Percentiles rank a stretch among this genome's conserved stretches.
These are phyloP conservation scores for Drosophila albomicans DNA, from an alignment of 1,140 invertebrate genomes.

Conservation along the genomic window DNA sequence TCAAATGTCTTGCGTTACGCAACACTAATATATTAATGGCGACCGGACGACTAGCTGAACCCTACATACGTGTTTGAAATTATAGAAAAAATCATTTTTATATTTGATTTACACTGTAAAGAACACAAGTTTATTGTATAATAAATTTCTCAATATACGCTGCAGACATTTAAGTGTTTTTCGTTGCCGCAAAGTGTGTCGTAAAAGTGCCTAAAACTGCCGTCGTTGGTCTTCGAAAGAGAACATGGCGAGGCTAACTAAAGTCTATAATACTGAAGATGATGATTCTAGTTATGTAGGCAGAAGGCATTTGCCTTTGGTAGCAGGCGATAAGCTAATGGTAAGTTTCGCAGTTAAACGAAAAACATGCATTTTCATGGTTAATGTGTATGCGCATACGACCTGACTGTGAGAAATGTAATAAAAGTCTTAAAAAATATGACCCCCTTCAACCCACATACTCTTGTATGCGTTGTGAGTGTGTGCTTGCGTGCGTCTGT, in stretches of 20 bases:
- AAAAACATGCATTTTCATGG: background rate
- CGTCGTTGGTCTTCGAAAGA: slow-evolving; percentile 59
- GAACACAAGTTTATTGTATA: slow-evolving; percentile 29
- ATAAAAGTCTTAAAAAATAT: slow-evolving; percentile 48
- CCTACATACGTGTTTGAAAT: slow-evolving; percentile 75
- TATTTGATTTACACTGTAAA: slow-evolving; percentile 48
- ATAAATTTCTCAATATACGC: slow-evolving; percentile 42
- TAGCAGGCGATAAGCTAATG: slow-evolving; percentile 81
- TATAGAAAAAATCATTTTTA: slow-evolving; percentile 70
- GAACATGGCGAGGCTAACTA: slow-evolving; percentile 83
- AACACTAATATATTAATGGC: slow-evolving; percentile 66
- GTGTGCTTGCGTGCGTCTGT: slow-evolving; percentile 32
- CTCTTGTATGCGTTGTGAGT: slow-evolving; percentile 20
- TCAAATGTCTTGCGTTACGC: slow-evolving; percentile 46
- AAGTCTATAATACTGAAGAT: slow-evolving; percentile 81
- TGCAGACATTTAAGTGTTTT: slow-evolving; percentile 47
- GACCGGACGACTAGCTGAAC: slow-evolving; percentile 68
- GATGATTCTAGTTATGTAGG: slow-evolving; percentile 77
- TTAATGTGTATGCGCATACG: background rate
- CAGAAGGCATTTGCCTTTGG: slow-evolving; percentile 77
- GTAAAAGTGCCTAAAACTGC: slow-evolving; percentile 71
- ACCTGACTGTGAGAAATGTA: slow-evolving; percentile 11
- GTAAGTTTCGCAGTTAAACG: slow-evolving; percentile 41
- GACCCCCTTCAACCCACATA: slow-evolving; percentile 51
- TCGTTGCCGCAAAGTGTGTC: slow-evolving; percentile 62